These are phyloP conservation scores for Druceiella hillmani DNA, from an alignment of 2,888 invertebrate species.

Conservation along the genomic window DNA sequence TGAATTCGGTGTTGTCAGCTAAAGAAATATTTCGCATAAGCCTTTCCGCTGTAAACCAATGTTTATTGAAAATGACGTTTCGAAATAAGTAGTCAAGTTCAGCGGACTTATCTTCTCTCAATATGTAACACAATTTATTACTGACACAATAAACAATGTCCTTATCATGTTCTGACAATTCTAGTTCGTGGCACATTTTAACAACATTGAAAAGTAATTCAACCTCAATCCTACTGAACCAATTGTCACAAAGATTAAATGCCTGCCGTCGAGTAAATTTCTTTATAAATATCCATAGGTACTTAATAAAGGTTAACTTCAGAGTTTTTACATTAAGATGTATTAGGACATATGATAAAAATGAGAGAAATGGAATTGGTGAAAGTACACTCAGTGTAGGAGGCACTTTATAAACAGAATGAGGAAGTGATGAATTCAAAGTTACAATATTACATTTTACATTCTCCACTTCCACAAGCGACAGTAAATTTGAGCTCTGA, in stretches of 20 bases:
- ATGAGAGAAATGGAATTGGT: conserved; percentile 39
- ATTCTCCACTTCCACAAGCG: conserved; percentile 27
- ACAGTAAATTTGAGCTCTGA: conserved; percentile 42
- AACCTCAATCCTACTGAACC: conserved; percentile 61
- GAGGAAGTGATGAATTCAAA: conserved; percentile 35
- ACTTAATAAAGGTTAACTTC: conserved; percentile 37
- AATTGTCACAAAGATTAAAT: conserved; percentile 48
- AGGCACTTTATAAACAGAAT: conserved; percentile 35
- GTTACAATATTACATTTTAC: conserved; percentile 32
- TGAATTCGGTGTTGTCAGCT: conserved; percentile 37
- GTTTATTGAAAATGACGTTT: conserved; percentile 54
- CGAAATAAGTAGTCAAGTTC: conserved; percentile 54
- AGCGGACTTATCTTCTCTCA: conserved; percentile 52
- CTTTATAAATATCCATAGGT: conserved; percentile 38
- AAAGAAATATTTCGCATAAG: conserved; percentile 51
- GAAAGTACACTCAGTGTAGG: conserved; percentile 37
- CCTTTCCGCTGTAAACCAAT: conserved; percentile 54
- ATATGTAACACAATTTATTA: conserved; percentile 55
- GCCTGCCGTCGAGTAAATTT: conserved; percentile 31
- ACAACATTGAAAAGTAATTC: conserved; percentile 49
- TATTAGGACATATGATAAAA: conserved; percentile 36
- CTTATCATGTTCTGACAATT: conserved; percentile 41
- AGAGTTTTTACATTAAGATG: conserved; percentile 33
- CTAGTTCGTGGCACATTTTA: conserved; percentile 34
- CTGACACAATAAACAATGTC: conserved; percentile 51